A percentile compares a stretch with the other conserved stretches of the same genome.
phyloP scores from a whole-genome alignment of 2,113 vertebrate genomes.

The Lepus americanus region DNA sequence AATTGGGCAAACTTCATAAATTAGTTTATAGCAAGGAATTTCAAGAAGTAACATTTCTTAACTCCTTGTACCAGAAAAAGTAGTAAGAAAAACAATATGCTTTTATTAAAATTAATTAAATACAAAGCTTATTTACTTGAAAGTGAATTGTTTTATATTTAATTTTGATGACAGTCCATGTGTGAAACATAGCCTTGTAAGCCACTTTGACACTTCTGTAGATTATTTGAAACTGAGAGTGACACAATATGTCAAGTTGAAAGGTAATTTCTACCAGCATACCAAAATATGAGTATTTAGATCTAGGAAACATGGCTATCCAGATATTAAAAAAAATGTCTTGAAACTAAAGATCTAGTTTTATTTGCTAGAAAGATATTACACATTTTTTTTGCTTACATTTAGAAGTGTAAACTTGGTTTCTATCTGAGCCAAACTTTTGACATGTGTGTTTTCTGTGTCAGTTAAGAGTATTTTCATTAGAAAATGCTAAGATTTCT shows the following conservation, averaged over 20 bases:
- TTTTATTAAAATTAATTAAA: neutral
- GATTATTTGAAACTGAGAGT: neutral
- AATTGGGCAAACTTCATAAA: neutral
- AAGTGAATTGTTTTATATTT: neutral
- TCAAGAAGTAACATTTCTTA: neutral
- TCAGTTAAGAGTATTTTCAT: conserved; percentile 61
- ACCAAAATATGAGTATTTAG: neutral
- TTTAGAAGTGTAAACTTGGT: neutral
- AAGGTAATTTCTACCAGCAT: neutral
- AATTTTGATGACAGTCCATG: neutral
- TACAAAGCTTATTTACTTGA: neutral
- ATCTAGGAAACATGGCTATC: neutral
- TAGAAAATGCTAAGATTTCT: conserved; percentile 47
- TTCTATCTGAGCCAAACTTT: neutral
- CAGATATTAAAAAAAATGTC: neutral
- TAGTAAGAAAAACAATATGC: too few relatives aligned
- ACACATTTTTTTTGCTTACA: neutral
- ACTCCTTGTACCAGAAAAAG: neutral
- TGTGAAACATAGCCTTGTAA: neutral
- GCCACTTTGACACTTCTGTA: neutral
- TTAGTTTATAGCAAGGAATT: neutral
- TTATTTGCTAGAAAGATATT: neutral
- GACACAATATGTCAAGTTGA: neutral
- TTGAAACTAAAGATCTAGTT: neutral
- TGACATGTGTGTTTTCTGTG: conserved; percentile 5